Evolutionary conservation across 2,113 vertebrate species (phyloP), one percentile per base, ranked within the genome.

Genomic region (Clarias magur): DNA sequence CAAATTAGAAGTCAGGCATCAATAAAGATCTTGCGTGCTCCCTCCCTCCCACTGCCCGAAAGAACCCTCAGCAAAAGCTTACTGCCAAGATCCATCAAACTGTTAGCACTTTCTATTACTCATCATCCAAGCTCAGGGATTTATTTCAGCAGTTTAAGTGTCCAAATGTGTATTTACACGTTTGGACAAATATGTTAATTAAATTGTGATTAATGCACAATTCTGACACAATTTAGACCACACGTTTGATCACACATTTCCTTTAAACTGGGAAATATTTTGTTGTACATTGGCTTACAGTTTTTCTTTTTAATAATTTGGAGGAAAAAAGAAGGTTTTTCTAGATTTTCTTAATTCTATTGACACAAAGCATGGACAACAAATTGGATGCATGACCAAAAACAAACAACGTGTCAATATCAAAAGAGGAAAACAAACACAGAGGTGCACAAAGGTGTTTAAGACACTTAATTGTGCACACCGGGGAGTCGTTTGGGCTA

Each of bases 391-490:
- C 54, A 76, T 63, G 72, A 92, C 89, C 89, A 90, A 92, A 86
- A 89, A 87, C 75, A 87, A 93, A 92, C 89, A 90, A 54, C 73
- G 42, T 56, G 9, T 89, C 72, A 86, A 89, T 88, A 91, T 19
- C 84, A 89, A 72, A 83, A 80, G 78, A 34, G 76, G 88, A 89
- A 92, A 94, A 95, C 93, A 95, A 94, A 94, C 93, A 92, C 88
- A 85, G 19, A 88, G n/a, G 63, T 91, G 86, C 90, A 87, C 91
- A 91, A 93, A 91, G 87, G 91, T 63, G 87, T 93, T 94, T 93
- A 94, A 92, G 87, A 13, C 91, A 16, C 92, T 91, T 94, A 94
- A 94, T 94, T 91, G 94, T 92, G 90, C 89, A 91, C 93, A 92
- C 93, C 89, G 85, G 93, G 93, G 94, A 94, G 88, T 79, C 90